Percentiles rank a stretch among this genome's conserved stretches.
These are phyloP conservation scores for Florisuga fusca DNA, from an alignment of 2,797 vertebrate genomes.

Conservation along the genomic window DNA sequence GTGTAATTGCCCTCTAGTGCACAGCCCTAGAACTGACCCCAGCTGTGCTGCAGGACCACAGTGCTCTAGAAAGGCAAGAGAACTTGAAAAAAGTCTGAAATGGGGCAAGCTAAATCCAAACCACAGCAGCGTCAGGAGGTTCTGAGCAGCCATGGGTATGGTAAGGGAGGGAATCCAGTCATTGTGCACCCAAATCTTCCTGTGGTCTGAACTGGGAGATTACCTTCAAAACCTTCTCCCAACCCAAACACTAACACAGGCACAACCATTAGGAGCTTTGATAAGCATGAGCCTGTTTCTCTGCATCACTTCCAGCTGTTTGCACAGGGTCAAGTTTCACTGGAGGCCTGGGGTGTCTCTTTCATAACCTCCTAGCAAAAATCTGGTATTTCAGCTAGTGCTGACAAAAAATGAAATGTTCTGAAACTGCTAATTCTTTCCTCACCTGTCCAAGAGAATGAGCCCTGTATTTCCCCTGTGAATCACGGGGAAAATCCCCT, in stretches of 20 bases:
- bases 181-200: fast-evolving
- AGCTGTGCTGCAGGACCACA: background rate
- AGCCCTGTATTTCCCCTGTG: background rate
- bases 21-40: slow-evolving; percentile 63
- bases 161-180: background rate
- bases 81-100: background rate
- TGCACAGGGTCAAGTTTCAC: background rate
- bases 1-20: slow-evolving; percentile 73
- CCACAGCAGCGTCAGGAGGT: background rate
- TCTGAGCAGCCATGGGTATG: background rate
- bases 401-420: background rate
- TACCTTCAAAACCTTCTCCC: background rate
- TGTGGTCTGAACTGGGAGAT: background rate
- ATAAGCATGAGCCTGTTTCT: background rate
- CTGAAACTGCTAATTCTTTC: background rate
- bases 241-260: background rate
- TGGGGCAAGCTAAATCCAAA: background rate
- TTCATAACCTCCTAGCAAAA: background rate
- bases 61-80: background rate
- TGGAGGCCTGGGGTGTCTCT: background rate
- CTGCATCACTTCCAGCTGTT: background rate
- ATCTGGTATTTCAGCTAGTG: background rate
- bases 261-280: background rate
- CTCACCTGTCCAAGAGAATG: background rate
- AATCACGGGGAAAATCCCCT: background rate